Base-by-base conservation (phyloP, 2,888 invertebrate genomes). In the Morinoia aosen region DNA sequence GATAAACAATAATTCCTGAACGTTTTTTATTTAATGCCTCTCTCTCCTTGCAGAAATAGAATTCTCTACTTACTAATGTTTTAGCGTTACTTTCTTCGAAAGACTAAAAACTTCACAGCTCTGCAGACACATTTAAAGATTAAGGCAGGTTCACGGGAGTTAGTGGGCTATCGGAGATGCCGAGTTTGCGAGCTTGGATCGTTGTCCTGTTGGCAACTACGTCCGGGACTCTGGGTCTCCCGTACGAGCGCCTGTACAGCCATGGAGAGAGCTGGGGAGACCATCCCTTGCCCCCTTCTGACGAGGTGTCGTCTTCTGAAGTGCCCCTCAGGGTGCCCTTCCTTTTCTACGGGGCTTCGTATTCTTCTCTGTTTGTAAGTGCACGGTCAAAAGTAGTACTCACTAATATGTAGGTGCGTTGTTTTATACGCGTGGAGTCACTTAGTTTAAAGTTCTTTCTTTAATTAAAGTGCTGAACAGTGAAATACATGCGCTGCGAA, bases 291-390 rank as follows among this genome's bases (percentile, higher is more conserved):
- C 95, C 94, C 7, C 56, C 76, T 0, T 57, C 58, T 25, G 96
- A 96, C 58, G 96, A 96, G n/a, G 95, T 95, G 14, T 96, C 96
- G n/a, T 96, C 96, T 40, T 76, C 95, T 5, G 96, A 96, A 95
- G 95, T 96, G 57, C 95, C 61, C 10, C 95, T 96, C 19, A 33
- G 95, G 48, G 95, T 90, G 10, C 96, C 96, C 33, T 94, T 96
- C 48, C 58, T 96, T 56, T 96, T 95, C 94, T 96, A 96, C 93
- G 96, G 95, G 0, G 96, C 96, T 33, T 91, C 95, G 33, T 96
- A 96, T 91, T n/a, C 96, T 33, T 96, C 96, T 3, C 90, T 96
- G 11, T 96, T 96, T 58, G 96, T 96, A 94, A 96, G 96, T 96
- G 94, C 61, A 25, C 76, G 8, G 33, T 16, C 25, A 33, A 76